These are phyloP conservation scores for Lathronympha strigana DNA, from an alignment of 2,888 invertebrate genomes.

Conservation along the genomic window DNA sequence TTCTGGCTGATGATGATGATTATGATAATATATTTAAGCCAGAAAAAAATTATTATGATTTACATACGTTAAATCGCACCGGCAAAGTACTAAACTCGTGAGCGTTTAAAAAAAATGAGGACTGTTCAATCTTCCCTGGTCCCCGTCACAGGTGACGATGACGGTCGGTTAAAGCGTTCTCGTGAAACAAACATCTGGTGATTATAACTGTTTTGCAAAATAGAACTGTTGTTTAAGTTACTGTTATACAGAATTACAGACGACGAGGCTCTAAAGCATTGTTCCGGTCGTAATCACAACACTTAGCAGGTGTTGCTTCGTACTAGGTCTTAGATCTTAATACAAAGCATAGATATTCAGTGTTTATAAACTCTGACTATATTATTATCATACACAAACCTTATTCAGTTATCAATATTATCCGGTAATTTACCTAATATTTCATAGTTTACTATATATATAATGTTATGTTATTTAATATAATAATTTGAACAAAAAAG, in stretches of 20 bases:
- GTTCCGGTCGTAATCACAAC: constrained; percentile 41
- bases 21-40: no score
- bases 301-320: constrained; percentile 17
- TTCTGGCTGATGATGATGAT: no score
- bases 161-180: constrained; percentile 6
- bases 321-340: neutral
- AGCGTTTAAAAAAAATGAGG: no score
- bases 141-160: neutral
- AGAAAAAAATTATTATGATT: no score
- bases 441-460: no score
- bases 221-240: constrained; percentile 32
- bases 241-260: constrained; percentile 38
- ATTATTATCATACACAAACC: neutral
- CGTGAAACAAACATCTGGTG: constrained; percentile 11
- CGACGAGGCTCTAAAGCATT: constrained; percentile 29
- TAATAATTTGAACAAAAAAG: no score
- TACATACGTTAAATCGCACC: no score
- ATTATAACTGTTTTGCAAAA: constrained; percentile 34
- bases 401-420: neutral
- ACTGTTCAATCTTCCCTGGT: neutral
- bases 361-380: constrained; percentile 27
- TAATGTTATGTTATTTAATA: no score
- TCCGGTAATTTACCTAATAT: no score
- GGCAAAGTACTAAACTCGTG: no score
- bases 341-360: constrained; percentile 22